Percentiles rank a stretch among this genome's conserved stretches.
phyloP scores from a whole-genome alignment of 2,888 invertebrate species.

The Drosophila setosimentum region DNA sequence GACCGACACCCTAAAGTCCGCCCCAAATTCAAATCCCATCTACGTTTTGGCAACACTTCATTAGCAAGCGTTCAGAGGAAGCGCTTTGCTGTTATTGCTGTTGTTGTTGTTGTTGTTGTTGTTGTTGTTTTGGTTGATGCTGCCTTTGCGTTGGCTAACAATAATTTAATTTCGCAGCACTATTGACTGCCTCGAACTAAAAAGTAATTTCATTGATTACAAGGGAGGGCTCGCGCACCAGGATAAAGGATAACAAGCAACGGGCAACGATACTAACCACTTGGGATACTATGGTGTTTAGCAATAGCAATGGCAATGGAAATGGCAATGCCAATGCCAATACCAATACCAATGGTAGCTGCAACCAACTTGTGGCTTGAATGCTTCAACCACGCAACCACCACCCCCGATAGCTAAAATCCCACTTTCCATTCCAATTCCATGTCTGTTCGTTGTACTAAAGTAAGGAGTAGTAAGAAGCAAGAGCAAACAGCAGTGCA shows the following conservation, averaged over 20 bases:
- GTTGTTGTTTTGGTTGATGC: conserved; percentile 13
- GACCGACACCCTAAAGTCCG: conserved; percentile 15
- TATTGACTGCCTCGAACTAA: conserved; percentile 71
- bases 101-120: conserved; percentile 7
- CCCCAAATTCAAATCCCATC: conserved; percentile 38
- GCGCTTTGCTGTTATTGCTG: conserved; percentile 8
- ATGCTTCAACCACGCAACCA: background rate
- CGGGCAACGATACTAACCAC: conserved; percentile 56
- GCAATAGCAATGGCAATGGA: conserved; percentile 20
- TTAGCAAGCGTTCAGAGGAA: conserved; percentile 69
- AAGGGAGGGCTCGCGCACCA: conserved; percentile 31
- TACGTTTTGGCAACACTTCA: conserved; percentile 72
- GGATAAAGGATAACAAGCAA: conserved; percentile 59
- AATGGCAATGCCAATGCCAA: conserved; percentile 6
- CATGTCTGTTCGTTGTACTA: conserved; percentile 18
- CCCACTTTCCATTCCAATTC: background rate
- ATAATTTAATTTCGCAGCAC: conserved; percentile 74
- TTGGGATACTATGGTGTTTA: conserved; percentile 44
- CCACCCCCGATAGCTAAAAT: background rate
- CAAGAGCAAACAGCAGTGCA: conserved; percentile 49
- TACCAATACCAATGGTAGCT: conserved; percentile 2
- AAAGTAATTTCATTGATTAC: conserved; percentile 81
- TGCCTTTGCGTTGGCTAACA: conserved; percentile 49
- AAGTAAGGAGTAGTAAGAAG: conserved; percentile 48
- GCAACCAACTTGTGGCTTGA: conserved; percentile 29